Base-by-base conservation (phyloP, 2,113 vertebrate species). In the Semicossyphus pulcher region DNA sequence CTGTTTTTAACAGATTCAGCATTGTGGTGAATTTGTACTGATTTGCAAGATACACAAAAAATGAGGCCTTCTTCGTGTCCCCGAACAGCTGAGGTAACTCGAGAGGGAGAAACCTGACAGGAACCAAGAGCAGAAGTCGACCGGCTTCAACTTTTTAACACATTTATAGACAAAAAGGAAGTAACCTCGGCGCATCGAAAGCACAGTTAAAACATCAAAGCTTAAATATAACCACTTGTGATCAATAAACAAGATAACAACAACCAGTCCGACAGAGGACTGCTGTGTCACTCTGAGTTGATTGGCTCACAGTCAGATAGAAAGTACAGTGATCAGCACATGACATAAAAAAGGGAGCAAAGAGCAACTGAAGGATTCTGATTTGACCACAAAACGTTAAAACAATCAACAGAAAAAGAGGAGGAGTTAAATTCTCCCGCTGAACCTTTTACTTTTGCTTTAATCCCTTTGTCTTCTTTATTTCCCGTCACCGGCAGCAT, bases 331-430 rank as follows among this genome's bases (percentile, higher is more conserved):
- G 32, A 48, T 64, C 68, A 75, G 32, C 76, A 70, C 39, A 58
- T 61, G 37, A 59, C 39, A 62, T 71, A 67, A 31, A 51, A 25
- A 39, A 29, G 31, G 29, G 58, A 60, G 6, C 28, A 72, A 72
- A 69, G 47, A 29, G 26, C 11, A 53, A 54, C 20, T n/a, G 54
- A 34, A 42, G 26, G 57, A 36, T 29, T 39, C 26, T 29, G 47
- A 39, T 56, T 23, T 57, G 41, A 53, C 52, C 71, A 59, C 23
- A n/a, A 36, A 26, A 63, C 20, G 42, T 49, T 11, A 12, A 26
- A n/a, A n/a, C n/a, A n/a, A n/a, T n/a, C n/a, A n/a, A n/a, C n/a
- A n/a, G n/a, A n/a, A n/a, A n/a, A n/a, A n/a, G n/a, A n/a, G n/a
- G n/a, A n/a, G n/a, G n/a, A n/a, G n/a, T n/a, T n/a, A n/a, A n/a